A percentile compares a stretch with the other conserved stretches of the same genome.
These are phyloP conservation scores for Morpho achilles DNA, from an alignment of 2,888 invertebrate species.

Conservation along the genomic window DNA sequence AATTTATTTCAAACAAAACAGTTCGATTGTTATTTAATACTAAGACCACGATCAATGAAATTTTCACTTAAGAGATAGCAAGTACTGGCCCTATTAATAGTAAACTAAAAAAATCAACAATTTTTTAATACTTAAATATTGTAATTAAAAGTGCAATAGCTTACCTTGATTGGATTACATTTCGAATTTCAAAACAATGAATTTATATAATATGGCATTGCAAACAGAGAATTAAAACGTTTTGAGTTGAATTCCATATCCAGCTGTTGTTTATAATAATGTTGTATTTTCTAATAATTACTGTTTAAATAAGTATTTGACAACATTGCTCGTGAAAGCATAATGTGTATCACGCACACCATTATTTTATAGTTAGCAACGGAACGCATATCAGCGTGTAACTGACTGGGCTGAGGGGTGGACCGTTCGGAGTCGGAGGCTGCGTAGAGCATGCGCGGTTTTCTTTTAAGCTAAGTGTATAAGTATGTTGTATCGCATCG, in stretches of 20 bases:
- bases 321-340: slow-evolving; percentile 7
- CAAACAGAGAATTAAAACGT: background rate
- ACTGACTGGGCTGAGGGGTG: slow-evolving; percentile 27
- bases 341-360: slow-evolving; percentile 1
- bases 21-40: no score
- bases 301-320: slow-evolving; percentile 3
- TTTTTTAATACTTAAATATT: no score
- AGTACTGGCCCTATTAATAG: no score
- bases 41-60: no score
- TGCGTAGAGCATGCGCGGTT: slow-evolving; percentile 54
- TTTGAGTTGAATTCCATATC: background rate
- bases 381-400: slow-evolving; percentile 5
- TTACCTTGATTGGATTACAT: slow-evolving; percentile 19
- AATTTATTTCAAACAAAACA: no score
- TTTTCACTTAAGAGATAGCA: no score
- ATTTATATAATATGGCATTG: slow-evolving; percentile 16
- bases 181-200: slow-evolving; percentile 13
- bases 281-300: background rate
- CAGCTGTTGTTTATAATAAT: background rate
- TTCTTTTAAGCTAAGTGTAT: slow-evolving; percentile 9
- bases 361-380: slow-evolving; percentile 5
- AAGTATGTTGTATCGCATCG: no score
- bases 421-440: slow-evolving; percentile 49
- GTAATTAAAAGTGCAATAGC: slow-evolving; percentile 2
- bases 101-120: no score